Base-by-base conservation (phyloP, 2,113 vertebrate species). In the Pelusios castaneus region DNA sequence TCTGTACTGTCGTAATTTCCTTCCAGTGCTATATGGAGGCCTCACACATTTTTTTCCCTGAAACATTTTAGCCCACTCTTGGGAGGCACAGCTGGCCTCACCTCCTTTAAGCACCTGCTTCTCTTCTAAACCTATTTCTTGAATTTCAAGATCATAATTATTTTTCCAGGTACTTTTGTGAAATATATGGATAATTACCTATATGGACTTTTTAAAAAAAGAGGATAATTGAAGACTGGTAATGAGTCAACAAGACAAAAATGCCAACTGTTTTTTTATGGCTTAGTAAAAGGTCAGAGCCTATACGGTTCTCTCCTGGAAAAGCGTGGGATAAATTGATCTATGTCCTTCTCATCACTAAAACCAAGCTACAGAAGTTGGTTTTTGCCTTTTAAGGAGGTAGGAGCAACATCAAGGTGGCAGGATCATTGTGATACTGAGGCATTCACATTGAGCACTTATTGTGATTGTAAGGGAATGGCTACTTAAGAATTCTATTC, bases 51-150 rank as follows among this genome's bases (percentile, higher is more conserved):
- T 95, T 63, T 34, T 95, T 56, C 88, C 93, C 82, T 25, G 82
- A 91, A 96, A 94, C 0, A 38, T 90, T 96, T 89, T 41, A 43
- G 92, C 90, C 55, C 5, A 0, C 92, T 93, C 92, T 90, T 92
- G 89, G 90, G 95, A 96, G 89, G 94, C 94, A 95, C 97, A 97
- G 96, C 95, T 97, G 97, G 93, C 94, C 91, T 89, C 55, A 80
- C 95, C 85, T 95, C 91, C 96, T 97, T 96, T 97, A 97, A 96
- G 84, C 97, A 97, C 96, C 96, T 96, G 93, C 87, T 97, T 95
- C 90, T 95, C 95, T 96, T 95, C 96, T 91, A 92, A 95, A 96
- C 84, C 49, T 80, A 96, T 93, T 96, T 95, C 90, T 91, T 96
- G 96, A 96, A 97, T 97, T 97, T 96, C 95, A 90, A 91, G 89